Evolutionary conservation across 1,140 invertebrate genomes (phyloP), one percentile per base, ranked within the genome.

Genomic region (Ips nitidus): DNA sequence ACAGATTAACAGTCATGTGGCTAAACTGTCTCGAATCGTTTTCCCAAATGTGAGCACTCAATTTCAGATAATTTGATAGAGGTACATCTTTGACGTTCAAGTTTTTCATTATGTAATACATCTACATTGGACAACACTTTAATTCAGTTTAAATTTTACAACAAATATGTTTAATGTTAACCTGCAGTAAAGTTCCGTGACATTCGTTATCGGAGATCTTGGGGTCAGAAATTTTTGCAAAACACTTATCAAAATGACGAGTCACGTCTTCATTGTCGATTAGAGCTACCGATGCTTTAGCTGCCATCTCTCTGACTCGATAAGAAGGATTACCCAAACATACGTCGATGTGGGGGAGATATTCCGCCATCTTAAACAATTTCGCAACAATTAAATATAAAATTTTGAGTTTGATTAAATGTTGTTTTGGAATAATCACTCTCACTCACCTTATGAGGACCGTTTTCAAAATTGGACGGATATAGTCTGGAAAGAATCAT

Each of bases 401-500:
- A 59, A 42, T 55, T 6, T 6, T 55, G n/a, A 62, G 45, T 22
- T 22, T 22, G 22, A 22, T 22, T 22, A 22, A 22, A 22, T 56
- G 37, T 56, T 56, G 37, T n/a, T 6, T 56, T 56, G 8, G 37
- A 56, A 59, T 2, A 42, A 40, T 37, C n/a, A 41, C 40, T n/a
- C 8, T 59, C 8, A 8, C 60, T 74, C 71, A 90, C 89, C 82
- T 89, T 87, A 52, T 89, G 81, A 72, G 85, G 86, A n/a, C 85
- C 84, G 74, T 90, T 86, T 2, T 74, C 75, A 41, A 74, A 67
- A 57, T 86, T 83, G 0, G 88, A 90, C 0, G 92, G 90, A 81
- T 92, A 93, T 1, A 98, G 81, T 56, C 93, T 82, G 1, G 89
- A 88, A 8, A 97, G 81, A 59, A 97, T 81, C 66, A 97, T 81